Conservation (phyloP, 2,888 invertebrate species). For the Azorinus chamasolen region DNA sequence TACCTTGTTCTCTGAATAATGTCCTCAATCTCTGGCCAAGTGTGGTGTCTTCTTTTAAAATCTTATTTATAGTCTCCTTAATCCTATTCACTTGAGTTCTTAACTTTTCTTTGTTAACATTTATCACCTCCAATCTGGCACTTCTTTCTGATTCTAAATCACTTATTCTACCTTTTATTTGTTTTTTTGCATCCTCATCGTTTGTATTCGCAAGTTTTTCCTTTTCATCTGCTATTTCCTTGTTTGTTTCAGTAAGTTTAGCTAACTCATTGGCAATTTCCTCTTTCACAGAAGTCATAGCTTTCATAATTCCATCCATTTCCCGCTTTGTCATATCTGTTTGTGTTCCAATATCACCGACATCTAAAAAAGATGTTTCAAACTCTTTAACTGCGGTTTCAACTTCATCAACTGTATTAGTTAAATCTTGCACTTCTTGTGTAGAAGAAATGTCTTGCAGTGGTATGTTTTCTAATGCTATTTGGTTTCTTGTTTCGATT, state of each 20-base stretch:
- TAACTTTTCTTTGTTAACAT: slow-evolving; percentile 38
- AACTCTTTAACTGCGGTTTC: slow-evolving; percentile 39
- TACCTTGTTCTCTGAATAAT: slow-evolving; percentile 51
- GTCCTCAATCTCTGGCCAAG: slow-evolving; percentile 35
- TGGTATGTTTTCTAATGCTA: slow-evolving; percentile 21
- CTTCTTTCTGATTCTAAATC: slow-evolving; percentile 41
- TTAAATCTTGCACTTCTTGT: slow-evolving; percentile 36
- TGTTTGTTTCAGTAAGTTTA: slow-evolving; percentile 36
- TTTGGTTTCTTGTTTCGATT: slow-evolving; percentile 19
- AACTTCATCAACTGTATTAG: slow-evolving; percentile 20
- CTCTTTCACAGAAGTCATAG: slow-evolving; percentile 47
- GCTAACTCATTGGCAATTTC: slow-evolving; percentile 42
- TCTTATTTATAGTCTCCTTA: slow-evolving; percentile 36
- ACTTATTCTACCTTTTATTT: slow-evolving; percentile 18
- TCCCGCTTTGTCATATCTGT: slow-evolving; percentile 39
- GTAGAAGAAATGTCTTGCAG: slow-evolving; percentile 41
- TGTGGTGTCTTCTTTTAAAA: slow-evolving; percentile 38
- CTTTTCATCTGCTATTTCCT: slow-evolving; percentile 31
- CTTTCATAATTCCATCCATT: slow-evolving; percentile 40
- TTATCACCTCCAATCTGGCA: slow-evolving; percentile 40
- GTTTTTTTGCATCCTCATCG: slow-evolving; percentile 22
- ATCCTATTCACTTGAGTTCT: slow-evolving; percentile 45
- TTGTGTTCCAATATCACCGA: slow-evolving; percentile 15
- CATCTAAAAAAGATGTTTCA: slow-evolving; percentile 19
- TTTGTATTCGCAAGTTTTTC: slow-evolving; percentile 25